phyloP scores from a whole-genome alignment of 2,888 invertebrate species.

The Epinotia bilunana region DNA sequence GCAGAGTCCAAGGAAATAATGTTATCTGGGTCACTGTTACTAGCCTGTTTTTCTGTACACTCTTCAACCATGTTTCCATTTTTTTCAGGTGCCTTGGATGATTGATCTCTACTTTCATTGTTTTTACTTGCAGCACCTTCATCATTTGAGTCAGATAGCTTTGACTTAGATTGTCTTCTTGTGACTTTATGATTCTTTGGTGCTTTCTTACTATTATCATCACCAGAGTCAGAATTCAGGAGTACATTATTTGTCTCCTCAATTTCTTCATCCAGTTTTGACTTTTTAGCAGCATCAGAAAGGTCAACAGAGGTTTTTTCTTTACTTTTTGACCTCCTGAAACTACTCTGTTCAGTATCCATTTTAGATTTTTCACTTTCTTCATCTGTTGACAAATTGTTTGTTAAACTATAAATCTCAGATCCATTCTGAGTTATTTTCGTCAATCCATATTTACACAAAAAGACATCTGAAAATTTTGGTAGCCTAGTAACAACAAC shows the following conservation, averaged over 20 bases:
- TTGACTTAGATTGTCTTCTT: slow-evolving; percentile 6
- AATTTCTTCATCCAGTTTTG: slow-evolving; percentile 25
- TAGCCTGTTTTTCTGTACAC: slow-evolving; percentile 1
- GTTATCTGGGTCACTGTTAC: slow-evolving; percentile 4
- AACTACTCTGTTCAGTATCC: not conserved
- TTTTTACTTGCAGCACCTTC: not conserved
- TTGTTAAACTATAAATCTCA: slow-evolving; percentile 56
- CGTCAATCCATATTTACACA: slow-evolving; percentile 59
- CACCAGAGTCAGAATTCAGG: slow-evolving; percentile 54
- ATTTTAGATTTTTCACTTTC: slow-evolving; percentile 26
- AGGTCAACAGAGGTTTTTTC: slow-evolving; percentile 2
- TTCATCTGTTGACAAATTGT: slow-evolving; percentile 32
- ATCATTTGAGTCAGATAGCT: slow-evolving; percentile 12
- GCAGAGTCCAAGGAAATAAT: not conserved
- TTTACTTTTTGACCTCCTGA: slow-evolving; percentile 7
- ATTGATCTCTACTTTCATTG: not conserved
- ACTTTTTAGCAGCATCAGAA: slow-evolving; percentile 9
- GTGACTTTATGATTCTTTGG: slow-evolving; percentile 13
- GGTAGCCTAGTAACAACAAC: slow-evolving; percentile 64
- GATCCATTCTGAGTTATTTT: slow-evolving; percentile 59
- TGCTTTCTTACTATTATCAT: slow-evolving; percentile 38
- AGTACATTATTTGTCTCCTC: slow-evolving; percentile 46
- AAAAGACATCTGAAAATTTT: slow-evolving; percentile 57
- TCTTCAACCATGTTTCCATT: slow-evolving; percentile 18
- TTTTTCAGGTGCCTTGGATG: slow-evolving; percentile 36